A percentile compares a stretch with the other conserved stretches of the same genome.
These are phyloP conservation scores for Phorcus lineatus DNA, from an alignment of 2,888 invertebrate species.

Conservation along the genomic window DNA sequence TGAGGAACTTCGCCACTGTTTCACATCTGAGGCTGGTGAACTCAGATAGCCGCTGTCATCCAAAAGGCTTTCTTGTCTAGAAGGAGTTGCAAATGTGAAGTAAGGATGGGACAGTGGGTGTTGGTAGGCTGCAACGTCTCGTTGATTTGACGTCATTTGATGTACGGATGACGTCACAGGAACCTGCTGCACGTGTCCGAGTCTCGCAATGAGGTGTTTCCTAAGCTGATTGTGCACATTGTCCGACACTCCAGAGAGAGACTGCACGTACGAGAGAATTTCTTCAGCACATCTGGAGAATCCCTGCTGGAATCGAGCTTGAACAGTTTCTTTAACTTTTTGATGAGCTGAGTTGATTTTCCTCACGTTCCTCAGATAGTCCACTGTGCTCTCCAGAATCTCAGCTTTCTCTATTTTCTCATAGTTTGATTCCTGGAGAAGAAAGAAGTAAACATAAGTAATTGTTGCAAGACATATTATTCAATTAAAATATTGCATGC, in stretches of 20 bases:
- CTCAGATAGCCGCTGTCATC: background rate
- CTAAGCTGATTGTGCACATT: slow-evolving; percentile 13
- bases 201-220: background rate
- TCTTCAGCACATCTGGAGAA: slow-evolving; percentile 27
- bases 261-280: background rate
- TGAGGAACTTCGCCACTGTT: background rate
- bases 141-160: background rate
- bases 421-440: slow-evolving; percentile 30
- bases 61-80: background rate
- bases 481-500: too few relatives aligned
- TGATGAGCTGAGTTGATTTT: background rate
- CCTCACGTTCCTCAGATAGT: slow-evolving; percentile 30
- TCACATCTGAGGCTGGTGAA: background rate
- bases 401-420: slow-evolving; percentile 42
- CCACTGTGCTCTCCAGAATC: slow-evolving; percentile 35
- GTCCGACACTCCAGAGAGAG: slow-evolving; percentile 2
- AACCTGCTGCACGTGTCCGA: background rate
- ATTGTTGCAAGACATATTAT: too few relatives aligned
- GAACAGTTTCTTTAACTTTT: background rate
- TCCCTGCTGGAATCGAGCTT: slow-evolving; percentile 6
- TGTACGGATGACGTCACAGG: background rate
- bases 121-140: background rate
- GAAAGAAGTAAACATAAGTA: too few relatives aligned
- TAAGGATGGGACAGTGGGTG: background rate
- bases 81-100: background rate